phyloP scores from a whole-genome alignment of 2,797 vertebrate species.

The Sylvia borin region DNA sequence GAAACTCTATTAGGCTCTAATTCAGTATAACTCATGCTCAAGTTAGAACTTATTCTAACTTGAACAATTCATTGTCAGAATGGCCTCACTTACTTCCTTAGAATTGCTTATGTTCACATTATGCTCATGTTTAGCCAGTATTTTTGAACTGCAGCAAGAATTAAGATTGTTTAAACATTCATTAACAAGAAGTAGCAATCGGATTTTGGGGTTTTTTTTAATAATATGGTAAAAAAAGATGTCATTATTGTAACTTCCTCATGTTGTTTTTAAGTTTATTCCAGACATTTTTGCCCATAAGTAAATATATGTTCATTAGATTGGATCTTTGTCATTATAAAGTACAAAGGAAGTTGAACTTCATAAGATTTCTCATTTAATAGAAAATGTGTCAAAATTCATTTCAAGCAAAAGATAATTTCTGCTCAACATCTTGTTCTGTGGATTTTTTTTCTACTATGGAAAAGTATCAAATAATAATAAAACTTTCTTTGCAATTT shows the following conservation, averaged over 20 bases:
- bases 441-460: neutral
- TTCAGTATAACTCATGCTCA: neutral
- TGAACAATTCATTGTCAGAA: too few relatives aligned
- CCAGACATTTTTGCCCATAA: neutral
- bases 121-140: neutral
- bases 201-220: neutral
- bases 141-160: neutral
- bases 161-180: neutral
- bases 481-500: neutral
- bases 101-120: neutral
- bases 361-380: neutral
- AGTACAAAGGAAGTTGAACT: neutral
- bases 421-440: neutral
- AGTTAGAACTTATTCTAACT: too few relatives aligned
- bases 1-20: neutral
- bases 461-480: neutral
- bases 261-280: neutral
- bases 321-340: neutral
- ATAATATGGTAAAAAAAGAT: neutral
- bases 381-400: neutral
- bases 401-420: neutral
- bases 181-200: neutral
- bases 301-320: neutral
- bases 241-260: neutral
- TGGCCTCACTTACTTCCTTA: neutral